These are phyloP conservation scores for Argentina silus DNA, from an alignment of 2,797 vertebrate species.

Conservation along the genomic window DNA sequence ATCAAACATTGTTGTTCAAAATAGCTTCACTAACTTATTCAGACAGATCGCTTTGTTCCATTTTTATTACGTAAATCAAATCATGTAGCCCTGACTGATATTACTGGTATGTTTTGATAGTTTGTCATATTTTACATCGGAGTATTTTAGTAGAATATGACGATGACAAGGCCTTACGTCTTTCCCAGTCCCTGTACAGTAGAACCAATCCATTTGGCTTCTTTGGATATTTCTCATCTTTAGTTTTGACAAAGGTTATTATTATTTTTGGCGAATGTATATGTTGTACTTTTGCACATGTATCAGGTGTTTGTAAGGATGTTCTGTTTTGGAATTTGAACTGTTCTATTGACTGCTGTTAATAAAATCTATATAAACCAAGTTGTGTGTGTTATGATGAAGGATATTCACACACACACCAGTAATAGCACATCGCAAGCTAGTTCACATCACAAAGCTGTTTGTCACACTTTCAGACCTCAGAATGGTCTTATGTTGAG, in stretches of 20 bases:
- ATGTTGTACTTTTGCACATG: constrained; percentile 42
- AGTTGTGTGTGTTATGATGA: background rate
- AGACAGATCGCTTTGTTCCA: background rate
- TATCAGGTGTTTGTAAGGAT: constrained; percentile 42
- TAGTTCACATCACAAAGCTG: too few species aligned
- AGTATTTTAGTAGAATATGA: background rate
- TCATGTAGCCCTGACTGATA: background rate
- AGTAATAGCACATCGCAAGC: background rate
- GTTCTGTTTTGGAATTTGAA: constrained; percentile 50
- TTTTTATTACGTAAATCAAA: too few species aligned
- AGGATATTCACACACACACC: background rate
- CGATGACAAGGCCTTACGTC: background rate
- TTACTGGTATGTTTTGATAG: background rate
- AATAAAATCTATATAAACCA: constrained; percentile 62
- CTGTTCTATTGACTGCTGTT: constrained; percentile 61
- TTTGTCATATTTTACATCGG: background rate
- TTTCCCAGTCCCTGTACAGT: background rate
- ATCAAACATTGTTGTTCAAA: background rate
- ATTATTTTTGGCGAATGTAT: constrained; percentile 66
- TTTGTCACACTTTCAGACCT: too few species aligned
- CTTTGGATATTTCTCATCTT: constrained; percentile 33
- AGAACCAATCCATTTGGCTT: constrained; percentile 44
- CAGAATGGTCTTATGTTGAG: too few species aligned
- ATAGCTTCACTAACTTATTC: background rate
- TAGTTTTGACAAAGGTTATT: constrained; percentile 42